Evolutionary conservation across 2,888 invertebrate genomes (phyloP), one percentile per base, ranked within the genome.

Genomic region (Selenia dentaria): DNA sequence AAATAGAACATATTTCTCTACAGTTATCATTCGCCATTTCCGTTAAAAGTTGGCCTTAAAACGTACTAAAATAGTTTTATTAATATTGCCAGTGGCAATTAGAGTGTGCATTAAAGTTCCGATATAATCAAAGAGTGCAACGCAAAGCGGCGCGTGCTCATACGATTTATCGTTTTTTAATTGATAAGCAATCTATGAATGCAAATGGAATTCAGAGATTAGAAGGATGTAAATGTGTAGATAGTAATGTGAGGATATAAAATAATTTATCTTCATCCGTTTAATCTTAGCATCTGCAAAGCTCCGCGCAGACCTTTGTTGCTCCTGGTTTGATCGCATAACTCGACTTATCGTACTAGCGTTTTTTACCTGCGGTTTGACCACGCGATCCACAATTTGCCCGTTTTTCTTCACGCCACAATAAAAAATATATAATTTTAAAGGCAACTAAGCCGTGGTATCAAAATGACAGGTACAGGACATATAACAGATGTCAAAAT

Each of bases 31-130:
- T 13, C 51, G 49, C 49, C 40, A 44, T 57, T 58, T 57, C 18
- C n/a, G 57, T 64, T 60, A 54, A 57, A 55, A 57, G 24, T 16
- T 24, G n/a, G 10, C 38, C 29, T 25, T 25, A 25, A 34, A 26
- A 39, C 14, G 0, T 11, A 51, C 58, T 67, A 56, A 68, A 66
- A 73, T 73, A 73, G 63, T 64, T 74, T 72, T 69, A 71, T 69
- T 67, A 66, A 59, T 66, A 67, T 69, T 64, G 57, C 62, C 38
- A 55, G 29, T 54, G 43, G 71, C 71, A 79, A 80, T 80, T 79
- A 77, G 67, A 58, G 50, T 54, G 16, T 48, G 67, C 71, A 76
- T 81, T 75, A 79, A 66, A 67, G 53, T 66, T 55, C 60, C 52
- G 67, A 76, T 78, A 67, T 78, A 67, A 80, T 80, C 79, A 67